Evolutionary conservation across 2,797 vertebrate species (phyloP).

Genomic region (Knipowitschia caucasica): DNA sequence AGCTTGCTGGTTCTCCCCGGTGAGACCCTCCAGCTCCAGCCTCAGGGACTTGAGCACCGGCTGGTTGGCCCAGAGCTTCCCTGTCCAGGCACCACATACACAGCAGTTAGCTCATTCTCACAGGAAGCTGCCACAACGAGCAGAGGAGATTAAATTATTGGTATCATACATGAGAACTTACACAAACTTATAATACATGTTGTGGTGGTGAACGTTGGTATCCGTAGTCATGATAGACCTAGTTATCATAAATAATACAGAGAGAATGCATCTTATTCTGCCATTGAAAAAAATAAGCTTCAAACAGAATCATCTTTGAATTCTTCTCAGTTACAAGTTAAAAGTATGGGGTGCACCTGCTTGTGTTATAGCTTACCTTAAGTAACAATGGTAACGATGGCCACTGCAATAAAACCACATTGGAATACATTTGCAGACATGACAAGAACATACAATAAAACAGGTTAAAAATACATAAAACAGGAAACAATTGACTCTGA

Average conservation of each 20-base stretch:
- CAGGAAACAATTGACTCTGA: too few species aligned
- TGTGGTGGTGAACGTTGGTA: not conserved
- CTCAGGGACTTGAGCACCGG: conserved; percentile 47
- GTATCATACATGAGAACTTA: too few species aligned
- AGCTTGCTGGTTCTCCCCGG: conserved; percentile 42
- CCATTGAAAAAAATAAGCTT: too few species aligned
- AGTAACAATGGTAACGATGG: too few species aligned
- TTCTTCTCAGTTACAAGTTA: not conserved
- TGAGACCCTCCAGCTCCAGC: conserved; percentile 52
- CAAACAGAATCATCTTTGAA: not conserved
- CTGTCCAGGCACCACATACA: conserved; percentile 27
- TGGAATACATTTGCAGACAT: too few species aligned
- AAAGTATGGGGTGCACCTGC: not conserved
- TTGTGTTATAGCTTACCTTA: not conserved
- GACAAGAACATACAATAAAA: too few species aligned
- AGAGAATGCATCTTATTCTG: not conserved
- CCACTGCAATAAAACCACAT: too few species aligned
- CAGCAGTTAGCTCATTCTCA: conserved; percentile 50
- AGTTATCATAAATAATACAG: not conserved
- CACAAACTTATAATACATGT: too few species aligned
- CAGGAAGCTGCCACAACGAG: conserved; percentile 18
- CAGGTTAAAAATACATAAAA: too few species aligned
- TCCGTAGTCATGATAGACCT: not conserved
- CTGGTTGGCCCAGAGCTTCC: conserved; percentile 38
- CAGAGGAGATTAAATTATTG: not conserved